Conservation (phyloP, 2,113 vertebrate genomes). For the Trochalopteron elliotii region DNA sequence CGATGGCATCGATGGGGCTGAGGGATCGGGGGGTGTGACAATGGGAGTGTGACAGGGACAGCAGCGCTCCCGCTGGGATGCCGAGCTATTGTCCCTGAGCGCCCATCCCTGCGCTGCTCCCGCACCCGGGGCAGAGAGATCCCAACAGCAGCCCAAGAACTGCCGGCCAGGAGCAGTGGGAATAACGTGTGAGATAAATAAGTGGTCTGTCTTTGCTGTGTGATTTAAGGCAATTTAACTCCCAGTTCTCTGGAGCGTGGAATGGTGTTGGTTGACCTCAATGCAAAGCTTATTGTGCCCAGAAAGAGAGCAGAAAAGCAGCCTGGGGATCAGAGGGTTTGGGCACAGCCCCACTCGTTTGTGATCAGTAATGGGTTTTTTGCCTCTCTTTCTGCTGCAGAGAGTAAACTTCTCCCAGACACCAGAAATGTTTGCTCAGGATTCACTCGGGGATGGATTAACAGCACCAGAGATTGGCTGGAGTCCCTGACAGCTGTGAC, state of each 20-base stretch:
- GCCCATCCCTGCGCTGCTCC: neutral
- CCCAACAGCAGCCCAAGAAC: neutral
- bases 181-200: neutral
- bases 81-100: neutral
- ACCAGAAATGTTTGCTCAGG: neutral
- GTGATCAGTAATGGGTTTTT: neutral
- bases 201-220: neutral
- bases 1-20: neutral
- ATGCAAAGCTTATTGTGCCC: neutral
- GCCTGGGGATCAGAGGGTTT: neutral
- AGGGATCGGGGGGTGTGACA: neutral
- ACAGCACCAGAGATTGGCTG: neutral
- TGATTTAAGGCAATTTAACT: neutral
- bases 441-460: neutral
- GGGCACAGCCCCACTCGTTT: neutral
- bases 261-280: neutral
- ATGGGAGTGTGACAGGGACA: neutral
- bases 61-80: neutral
- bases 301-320: neutral
- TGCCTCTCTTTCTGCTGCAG: neutral
- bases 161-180: neutral
- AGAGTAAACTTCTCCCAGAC: neutral
- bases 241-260: rapidly evolving
- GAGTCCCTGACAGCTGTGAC: neutral
- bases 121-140: neutral